These are phyloP conservation scores for Arothron firmamentum DNA, from an alignment of 2,113 vertebrate species.

Conservation along the genomic window DNA sequence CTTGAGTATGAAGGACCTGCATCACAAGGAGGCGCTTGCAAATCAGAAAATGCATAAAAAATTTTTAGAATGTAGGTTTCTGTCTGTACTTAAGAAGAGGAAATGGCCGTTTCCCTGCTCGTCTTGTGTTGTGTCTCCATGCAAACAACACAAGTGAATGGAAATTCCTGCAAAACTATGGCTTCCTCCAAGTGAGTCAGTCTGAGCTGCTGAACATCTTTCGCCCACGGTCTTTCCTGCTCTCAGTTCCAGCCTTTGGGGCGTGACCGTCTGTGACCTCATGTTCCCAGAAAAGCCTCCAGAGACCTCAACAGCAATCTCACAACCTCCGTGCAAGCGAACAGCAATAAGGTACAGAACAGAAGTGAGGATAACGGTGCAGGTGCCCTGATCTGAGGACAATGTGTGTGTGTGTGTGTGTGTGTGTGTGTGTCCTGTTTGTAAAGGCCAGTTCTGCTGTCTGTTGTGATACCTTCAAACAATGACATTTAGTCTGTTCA, in stretches of 20 bases:
- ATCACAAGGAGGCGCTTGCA: neutral
- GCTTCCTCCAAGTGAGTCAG: constrained; percentile 46
- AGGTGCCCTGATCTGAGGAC: constrained; percentile 8
- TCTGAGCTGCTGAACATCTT: constrained; percentile 31
- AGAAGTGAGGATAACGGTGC: neutral
- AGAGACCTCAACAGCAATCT: constrained; percentile 35
- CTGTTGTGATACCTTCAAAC: constrained; percentile 2
- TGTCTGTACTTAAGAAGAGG: constrained; percentile 7
- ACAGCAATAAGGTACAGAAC: constrained; percentile 23
- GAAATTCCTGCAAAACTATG: constrained; percentile 41
- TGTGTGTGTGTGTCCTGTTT: constrained; percentile 47
- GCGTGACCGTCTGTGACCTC: constrained; percentile 64
- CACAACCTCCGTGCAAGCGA: constrained; percentile 23
- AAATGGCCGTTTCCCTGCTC: neutral
- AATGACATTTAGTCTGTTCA: neutral
- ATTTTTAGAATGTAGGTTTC: neutral
- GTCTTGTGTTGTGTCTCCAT: neutral
- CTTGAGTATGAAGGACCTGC: neutral
- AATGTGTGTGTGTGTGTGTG: constrained; percentile 15
- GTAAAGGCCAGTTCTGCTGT: constrained; percentile 16
- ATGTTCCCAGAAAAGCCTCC: constrained; percentile 47
- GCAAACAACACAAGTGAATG: constrained; percentile 31
- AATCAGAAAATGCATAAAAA: too few relatives aligned
- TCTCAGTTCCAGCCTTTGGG: constrained; percentile 28
- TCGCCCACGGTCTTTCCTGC: constrained; percentile 41